Conservation (phyloP, 2,797 vertebrate genomes). For the Diglossa cyanea region DNA sequence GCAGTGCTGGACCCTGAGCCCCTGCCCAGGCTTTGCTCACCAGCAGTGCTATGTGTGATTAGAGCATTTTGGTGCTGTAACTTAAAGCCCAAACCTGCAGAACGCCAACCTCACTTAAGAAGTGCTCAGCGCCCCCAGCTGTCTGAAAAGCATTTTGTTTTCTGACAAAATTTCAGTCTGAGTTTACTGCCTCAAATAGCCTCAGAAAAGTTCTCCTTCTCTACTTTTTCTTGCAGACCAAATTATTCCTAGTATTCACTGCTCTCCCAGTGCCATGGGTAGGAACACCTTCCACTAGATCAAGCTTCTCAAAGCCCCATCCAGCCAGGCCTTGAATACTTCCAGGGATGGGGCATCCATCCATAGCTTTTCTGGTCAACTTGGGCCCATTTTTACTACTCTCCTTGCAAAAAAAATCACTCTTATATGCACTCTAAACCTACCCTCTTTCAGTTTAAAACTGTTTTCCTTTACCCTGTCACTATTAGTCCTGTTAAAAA, state of each 20-base stretch:
- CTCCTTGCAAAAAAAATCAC: neutral
- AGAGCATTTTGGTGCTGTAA: neutral
- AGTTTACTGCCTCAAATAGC: neutral
- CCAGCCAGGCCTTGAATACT: neutral
- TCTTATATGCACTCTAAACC: neutral
- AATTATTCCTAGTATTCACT: neutral
- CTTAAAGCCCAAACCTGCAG: neutral
- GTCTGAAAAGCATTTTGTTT: neutral
- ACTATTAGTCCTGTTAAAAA: neutral
- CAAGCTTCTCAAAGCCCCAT: neutral
- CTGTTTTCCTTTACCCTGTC: neutral
- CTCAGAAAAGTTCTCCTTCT: neutral
- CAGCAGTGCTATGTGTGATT: neutral
- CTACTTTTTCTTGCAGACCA: neutral
- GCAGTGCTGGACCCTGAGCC: neutral
- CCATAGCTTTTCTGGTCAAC: neutral
- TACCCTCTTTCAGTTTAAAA: neutral
- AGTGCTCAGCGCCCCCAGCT: conserved; percentile 32
- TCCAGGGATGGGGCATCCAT: neutral
- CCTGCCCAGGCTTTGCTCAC: neutral
- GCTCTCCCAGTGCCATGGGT: neutral
- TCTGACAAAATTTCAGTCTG: neutral
- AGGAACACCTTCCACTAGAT: neutral
- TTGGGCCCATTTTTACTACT: neutral
- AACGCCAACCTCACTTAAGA: neutral